These are phyloP conservation scores for Lacanobia oleracea DNA, from an alignment of 2,888 invertebrate species.

Conservation along the genomic window DNA sequence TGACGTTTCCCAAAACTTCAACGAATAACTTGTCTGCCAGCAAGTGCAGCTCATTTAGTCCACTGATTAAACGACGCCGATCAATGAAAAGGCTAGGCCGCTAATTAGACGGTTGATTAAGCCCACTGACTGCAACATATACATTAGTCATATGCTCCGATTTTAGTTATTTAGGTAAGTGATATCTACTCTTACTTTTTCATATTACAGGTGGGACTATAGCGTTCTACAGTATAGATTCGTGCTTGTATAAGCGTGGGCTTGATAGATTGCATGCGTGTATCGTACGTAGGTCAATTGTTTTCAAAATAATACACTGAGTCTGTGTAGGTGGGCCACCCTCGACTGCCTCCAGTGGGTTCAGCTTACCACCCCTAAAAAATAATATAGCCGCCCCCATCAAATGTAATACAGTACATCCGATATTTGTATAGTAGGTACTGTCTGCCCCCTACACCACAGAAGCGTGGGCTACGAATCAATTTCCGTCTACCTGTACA, in stretches of 20 bases:
- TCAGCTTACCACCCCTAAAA: not conserved
- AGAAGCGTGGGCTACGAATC: not conserved
- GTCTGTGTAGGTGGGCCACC: not conserved
- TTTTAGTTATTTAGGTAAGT: not conserved
- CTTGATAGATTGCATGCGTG: not conserved
- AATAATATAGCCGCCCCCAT: not conserved
- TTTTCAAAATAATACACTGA: not conserved
- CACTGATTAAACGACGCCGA: no score
- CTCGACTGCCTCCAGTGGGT: not conserved
- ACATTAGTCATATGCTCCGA: not conserved
- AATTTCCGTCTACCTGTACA: not conserved
- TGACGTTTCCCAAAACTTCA: no score
- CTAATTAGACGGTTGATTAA: no score
- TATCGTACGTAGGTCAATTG: not conserved
- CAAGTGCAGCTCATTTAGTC: no score
- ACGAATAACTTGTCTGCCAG: no score
- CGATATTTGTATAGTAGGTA: conserved; percentile 1
- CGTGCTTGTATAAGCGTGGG: not conserved
- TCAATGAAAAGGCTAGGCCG: no score
- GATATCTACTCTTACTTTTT: no score
- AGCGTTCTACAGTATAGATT: not conserved
- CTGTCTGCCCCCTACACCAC: not conserved
- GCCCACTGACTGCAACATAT: no score
- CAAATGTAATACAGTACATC: not conserved
- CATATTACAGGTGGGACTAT: no score